Evolutionary conservation across 2,797 vertebrate genomes (phyloP).

Genomic region (Sebastes minor): DNA sequence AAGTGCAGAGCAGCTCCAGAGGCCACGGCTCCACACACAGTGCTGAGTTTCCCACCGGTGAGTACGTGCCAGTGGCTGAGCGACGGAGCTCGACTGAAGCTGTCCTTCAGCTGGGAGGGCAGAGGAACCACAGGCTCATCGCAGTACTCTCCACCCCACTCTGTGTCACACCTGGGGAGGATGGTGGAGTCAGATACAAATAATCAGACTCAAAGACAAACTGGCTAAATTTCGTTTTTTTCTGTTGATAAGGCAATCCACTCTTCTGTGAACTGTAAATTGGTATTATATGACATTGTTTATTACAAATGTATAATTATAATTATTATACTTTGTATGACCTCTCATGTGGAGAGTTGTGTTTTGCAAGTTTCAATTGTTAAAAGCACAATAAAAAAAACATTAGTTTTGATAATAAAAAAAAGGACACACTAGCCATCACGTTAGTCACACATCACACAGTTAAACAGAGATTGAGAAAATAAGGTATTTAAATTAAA

Average conservation of each 20-base stretch:
- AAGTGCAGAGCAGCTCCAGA: conserved; percentile 97
- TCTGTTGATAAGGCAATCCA: too few species aligned
- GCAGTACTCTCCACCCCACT: conserved; percentile 95
- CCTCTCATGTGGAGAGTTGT: too few species aligned
- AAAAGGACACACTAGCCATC: not conserved
- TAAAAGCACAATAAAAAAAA: too few species aligned
- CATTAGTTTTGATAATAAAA: too few species aligned
- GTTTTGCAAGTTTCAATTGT: too few species aligned
- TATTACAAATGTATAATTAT: too few species aligned
- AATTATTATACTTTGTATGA: too few species aligned
- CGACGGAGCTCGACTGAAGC: conserved; percentile 93
- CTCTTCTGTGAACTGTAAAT: too few species aligned
- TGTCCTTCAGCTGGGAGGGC: conserved; percentile 95
- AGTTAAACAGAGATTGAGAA: not conserved
- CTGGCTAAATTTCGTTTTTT: fast-evolving
- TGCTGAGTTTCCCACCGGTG: conserved; percentile 94
- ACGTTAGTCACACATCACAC: not conserved
- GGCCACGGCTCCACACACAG: conserved; percentile 94
- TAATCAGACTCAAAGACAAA: not conserved
- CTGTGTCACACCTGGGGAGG: conserved; percentile 89
- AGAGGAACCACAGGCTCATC: conserved; percentile 89
- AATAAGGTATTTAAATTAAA: not conserved
- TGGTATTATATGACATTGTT: too few species aligned
- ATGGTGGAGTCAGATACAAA: not conserved
- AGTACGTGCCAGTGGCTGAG: conserved; percentile 93